Conservation (phyloP, 2,797 vertebrate species). For the Cetoscarus ocellatus region DNA sequence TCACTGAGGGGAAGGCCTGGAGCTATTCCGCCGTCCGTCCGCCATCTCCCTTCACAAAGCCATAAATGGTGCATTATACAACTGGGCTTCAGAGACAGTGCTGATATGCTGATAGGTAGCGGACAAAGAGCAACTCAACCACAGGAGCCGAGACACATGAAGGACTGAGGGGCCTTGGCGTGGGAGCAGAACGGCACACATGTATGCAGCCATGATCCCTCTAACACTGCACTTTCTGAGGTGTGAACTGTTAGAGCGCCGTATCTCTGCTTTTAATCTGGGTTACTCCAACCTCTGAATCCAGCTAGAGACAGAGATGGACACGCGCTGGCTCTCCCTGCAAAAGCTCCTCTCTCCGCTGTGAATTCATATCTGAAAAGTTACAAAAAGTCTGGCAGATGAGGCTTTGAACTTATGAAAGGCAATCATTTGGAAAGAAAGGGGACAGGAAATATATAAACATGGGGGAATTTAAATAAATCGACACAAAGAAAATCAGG, state of each 20-base stretch:
- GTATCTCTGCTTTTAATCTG: constrained; percentile 66
- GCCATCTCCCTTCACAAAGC: constrained; percentile 83
- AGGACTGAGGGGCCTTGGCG: constrained; percentile 65
- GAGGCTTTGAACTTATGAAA: constrained; percentile 83
- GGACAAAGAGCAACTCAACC: constrained; percentile 83
- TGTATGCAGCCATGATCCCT: constrained; percentile 57
- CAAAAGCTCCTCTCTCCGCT: constrained; percentile 56
- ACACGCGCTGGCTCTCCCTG: constrained; percentile 62
- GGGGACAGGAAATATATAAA: constrained; percentile 82
- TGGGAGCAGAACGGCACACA: constrained; percentile 62
- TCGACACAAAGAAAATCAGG: constrained; percentile 80
- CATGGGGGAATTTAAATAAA: constrained; percentile 83
- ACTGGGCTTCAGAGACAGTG: constrained; percentile 84
- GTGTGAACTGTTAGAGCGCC: constrained; percentile 60
- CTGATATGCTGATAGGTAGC: constrained; percentile 83
- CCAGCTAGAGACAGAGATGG: constrained; percentile 67
- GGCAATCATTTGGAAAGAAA: constrained; percentile 83
- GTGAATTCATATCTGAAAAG: constrained; percentile 73
- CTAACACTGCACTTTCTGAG: constrained; percentile 63
- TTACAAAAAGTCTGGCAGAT: constrained; percentile 81
- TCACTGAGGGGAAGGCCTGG: constrained; percentile 85
- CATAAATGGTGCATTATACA: constrained; percentile 85
- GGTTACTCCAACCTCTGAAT: constrained; percentile 64
- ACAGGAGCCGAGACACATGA: constrained; percentile 74
- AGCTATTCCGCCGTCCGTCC: constrained; percentile 81